Conservation (phyloP, 2,888 invertebrate species). For the Hemaris fuciformis region DNA sequence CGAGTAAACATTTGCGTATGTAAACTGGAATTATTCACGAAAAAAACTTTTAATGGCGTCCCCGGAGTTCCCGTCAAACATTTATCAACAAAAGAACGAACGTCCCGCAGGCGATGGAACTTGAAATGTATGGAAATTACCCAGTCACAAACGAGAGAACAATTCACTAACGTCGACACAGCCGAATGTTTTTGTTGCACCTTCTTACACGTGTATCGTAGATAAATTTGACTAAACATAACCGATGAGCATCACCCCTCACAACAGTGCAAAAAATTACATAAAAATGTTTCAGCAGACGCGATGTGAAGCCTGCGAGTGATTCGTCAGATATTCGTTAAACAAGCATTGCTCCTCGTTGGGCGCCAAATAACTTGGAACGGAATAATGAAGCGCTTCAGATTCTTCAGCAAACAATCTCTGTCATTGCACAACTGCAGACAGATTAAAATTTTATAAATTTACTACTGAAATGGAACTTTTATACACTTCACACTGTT, state of each 20-base stretch:
- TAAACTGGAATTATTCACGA: slow-evolving; percentile 81
- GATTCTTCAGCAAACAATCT: slow-evolving; percentile 62
- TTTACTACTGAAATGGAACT: slow-evolving; percentile 34
- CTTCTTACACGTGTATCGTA: slow-evolving; percentile 68
- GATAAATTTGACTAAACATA: slow-evolving; percentile 64
- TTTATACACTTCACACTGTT: slow-evolving; percentile 12
- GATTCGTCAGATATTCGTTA: slow-evolving; percentile 56
- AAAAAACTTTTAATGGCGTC: slow-evolving; percentile 83
- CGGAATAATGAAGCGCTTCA: slow-evolving; percentile 65
- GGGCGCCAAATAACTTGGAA: slow-evolving; percentile 68
- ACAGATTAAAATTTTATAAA: slow-evolving; percentile 53
- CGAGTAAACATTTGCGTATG: slow-evolving; percentile 81
- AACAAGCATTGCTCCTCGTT: slow-evolving; percentile 53
- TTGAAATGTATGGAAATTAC: slow-evolving; percentile 82
- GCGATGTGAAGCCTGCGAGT: slow-evolving; percentile 34
- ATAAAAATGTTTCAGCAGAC: neutral
- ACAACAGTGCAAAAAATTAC: neutral
- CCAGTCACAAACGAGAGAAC: slow-evolving; percentile 80
- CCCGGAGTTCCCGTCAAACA: slow-evolving; percentile 81
- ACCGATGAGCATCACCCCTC: slow-evolving; percentile 5
- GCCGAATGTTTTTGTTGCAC: slow-evolving; percentile 80
- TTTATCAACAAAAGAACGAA: slow-evolving; percentile 82
- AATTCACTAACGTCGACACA: slow-evolving; percentile 80
- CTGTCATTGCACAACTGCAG: slow-evolving; percentile 52
- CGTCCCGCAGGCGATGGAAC: slow-evolving; percentile 82